Evolutionary conservation across 2,888 invertebrate genomes (phyloP).

Genomic region (Amphimallon solstitiale): DNA sequence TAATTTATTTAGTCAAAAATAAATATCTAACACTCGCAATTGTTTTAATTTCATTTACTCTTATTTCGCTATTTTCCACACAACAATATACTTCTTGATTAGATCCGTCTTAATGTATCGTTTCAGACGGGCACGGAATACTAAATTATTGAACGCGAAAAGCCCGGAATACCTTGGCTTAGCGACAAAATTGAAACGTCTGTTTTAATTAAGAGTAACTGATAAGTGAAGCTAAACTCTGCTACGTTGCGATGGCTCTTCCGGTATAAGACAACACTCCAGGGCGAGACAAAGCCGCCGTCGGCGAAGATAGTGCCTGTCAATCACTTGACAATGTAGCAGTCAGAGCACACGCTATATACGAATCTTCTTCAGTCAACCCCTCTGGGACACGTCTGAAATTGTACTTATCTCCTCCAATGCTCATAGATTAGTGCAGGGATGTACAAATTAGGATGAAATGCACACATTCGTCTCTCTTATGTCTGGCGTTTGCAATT

Average conservation of each 20-base stretch:
- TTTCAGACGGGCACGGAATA: no score
- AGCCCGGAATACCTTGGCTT: conserved; percentile 33
- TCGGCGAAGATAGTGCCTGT: conserved; percentile 41
- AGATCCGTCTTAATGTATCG: no score
- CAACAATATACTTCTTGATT: no score
- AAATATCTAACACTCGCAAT: no score
- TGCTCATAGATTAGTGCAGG: conserved; percentile 36
- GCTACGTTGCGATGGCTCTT: conserved; percentile 10
- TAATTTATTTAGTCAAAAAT: no score
- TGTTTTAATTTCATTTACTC: no score
- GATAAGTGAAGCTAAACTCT: conserved; percentile 30
- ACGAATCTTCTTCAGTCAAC: conserved; percentile 7
- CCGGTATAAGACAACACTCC: conserved; percentile 29
- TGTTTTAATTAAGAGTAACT: conserved; percentile 39
- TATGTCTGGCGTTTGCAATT: conserved; percentile 16
- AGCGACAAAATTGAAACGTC: conserved; percentile 40
- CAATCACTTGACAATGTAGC: conserved; percentile 38
- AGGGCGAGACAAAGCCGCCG: conserved; percentile 35
- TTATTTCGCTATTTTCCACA: no score
- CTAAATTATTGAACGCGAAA: neutral
- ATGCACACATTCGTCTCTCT: conserved; percentile 30
- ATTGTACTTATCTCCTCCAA: conserved; percentile 18
- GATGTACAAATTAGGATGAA: conserved; percentile 41
- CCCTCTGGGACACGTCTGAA: conserved; percentile 1
- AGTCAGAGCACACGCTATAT: conserved; percentile 10